phyloP scores from a whole-genome alignment of 2,888 invertebrate genomes.

The Protonemura montana region DNA sequence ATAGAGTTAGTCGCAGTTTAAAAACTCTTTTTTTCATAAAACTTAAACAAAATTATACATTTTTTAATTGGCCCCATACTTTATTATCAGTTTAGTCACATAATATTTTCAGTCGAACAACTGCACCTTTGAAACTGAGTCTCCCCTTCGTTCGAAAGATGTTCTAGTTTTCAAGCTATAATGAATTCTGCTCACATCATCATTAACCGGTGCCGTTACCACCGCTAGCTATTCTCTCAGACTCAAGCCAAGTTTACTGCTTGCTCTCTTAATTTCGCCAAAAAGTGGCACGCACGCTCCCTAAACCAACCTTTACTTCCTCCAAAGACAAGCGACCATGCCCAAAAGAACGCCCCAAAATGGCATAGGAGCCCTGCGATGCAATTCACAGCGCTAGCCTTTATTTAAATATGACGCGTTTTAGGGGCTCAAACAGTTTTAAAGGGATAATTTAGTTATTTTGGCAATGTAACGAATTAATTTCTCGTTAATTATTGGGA shows the following conservation, averaged over 20 bases:
- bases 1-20: no score
- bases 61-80: not conserved
- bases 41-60: no score
- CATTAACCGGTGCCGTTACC: constrained; percentile 28
- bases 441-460: constrained; percentile 7
- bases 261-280: constrained; percentile 19
- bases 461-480: not conserved
- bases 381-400: not conserved
- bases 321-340: not conserved
- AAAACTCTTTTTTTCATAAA: no score
- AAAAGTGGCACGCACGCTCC: constrained; percentile 20
- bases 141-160: not conserved
- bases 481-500: constrained; percentile 7
- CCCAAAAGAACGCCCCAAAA: constrained; percentile 4
- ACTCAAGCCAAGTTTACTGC: constrained; percentile 21
- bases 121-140: not conserved
- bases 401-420: not conserved
- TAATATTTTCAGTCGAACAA: not conserved
- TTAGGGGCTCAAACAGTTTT: not conserved
- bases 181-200: constrained; percentile 37
- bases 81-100: not conserved
- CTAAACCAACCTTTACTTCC: not conserved
- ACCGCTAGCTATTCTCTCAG: not conserved
- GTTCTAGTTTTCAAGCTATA: constrained; percentile 12
- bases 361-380: not conserved